Evolutionary conservation across 2,797 vertebrate species (phyloP).

Genomic region (Chloroceryle inda): DNA sequence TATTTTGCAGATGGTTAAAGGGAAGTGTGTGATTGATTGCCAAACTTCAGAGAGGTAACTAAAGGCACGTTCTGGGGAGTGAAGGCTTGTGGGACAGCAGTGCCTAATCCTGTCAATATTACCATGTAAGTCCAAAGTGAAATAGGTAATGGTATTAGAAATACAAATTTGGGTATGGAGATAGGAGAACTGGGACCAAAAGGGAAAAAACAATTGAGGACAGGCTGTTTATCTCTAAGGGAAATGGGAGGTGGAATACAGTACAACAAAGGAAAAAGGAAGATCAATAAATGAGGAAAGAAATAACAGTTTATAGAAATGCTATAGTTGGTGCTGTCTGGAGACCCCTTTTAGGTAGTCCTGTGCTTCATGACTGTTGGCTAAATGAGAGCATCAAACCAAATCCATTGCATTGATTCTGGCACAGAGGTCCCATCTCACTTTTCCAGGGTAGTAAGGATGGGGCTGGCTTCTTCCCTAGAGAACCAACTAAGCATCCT

Average conservation of each 20-base stretch:
- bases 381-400: not conserved
- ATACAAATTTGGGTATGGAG: fast-evolving
- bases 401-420: not conserved
- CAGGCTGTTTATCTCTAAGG: not conserved
- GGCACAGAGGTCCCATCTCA: not conserved
- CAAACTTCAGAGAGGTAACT: not conserved
- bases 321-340: not conserved
- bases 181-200: not conserved
- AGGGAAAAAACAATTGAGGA: not conserved
- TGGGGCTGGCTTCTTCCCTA: not conserved
- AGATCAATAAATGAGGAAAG: not conserved
- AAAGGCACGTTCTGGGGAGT: not conserved
- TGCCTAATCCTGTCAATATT: not conserved
- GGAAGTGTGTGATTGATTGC: not conserved
- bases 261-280: not conserved
- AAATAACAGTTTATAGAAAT: not conserved
- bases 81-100: not conserved
- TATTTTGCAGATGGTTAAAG: not conserved
- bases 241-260: not conserved
- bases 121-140: not conserved
- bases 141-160: not conserved
- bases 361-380: not conserved
- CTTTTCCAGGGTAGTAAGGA: not conserved
- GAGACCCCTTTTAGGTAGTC: fast-evolving
- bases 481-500: not conserved